A percentile compares a stretch with the other conserved stretches of the same genome.
phyloP scores from a whole-genome alignment of 2,888 invertebrate genomes.

The Linnaemya tessellans region DNA sequence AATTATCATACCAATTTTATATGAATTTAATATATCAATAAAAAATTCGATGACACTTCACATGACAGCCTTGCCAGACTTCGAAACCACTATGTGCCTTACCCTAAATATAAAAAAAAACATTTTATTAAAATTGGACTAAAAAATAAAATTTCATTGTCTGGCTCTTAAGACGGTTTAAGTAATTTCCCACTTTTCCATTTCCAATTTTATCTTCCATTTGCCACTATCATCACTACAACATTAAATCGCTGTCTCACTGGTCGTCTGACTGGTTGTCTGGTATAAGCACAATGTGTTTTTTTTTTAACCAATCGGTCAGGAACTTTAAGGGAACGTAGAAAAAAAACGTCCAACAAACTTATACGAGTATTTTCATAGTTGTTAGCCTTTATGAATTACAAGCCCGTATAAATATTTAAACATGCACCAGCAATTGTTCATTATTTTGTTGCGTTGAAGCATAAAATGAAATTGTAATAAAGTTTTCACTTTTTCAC shows the following conservation, averaged over 20 bases:
- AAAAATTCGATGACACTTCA: too few relatives aligned
- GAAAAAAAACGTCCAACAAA: not conserved
- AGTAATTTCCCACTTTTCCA: too few relatives aligned
- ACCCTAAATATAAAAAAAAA: too few relatives aligned
- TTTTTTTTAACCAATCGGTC: slow-evolving; percentile 22
- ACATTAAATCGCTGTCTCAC: not conserved
- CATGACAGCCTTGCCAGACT: too few relatives aligned
- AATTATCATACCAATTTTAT: too few relatives aligned
- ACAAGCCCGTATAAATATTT: slow-evolving; percentile 47
- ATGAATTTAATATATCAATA: too few relatives aligned
- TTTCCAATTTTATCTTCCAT: too few relatives aligned
- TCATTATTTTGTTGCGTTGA: slow-evolving; percentile 38
- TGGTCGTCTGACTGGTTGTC: not conserved
- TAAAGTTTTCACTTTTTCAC: slow-evolving; percentile 27
- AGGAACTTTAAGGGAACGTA: not conserved
- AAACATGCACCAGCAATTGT: slow-evolving; percentile 6
- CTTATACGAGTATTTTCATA: slow-evolving; percentile 1
- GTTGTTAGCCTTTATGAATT: slow-evolving; percentile 19
- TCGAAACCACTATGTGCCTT: too few relatives aligned
- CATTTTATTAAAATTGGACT: too few relatives aligned
- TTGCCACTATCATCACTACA: not conserved
- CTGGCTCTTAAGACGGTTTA: too few relatives aligned
- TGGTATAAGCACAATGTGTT: not conserved
- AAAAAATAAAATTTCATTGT: too few relatives aligned
- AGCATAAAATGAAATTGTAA: slow-evolving; percentile 52